phyloP scores from a whole-genome alignment of 1,140 invertebrate genomes.

The Megalopta genalis region DNA sequence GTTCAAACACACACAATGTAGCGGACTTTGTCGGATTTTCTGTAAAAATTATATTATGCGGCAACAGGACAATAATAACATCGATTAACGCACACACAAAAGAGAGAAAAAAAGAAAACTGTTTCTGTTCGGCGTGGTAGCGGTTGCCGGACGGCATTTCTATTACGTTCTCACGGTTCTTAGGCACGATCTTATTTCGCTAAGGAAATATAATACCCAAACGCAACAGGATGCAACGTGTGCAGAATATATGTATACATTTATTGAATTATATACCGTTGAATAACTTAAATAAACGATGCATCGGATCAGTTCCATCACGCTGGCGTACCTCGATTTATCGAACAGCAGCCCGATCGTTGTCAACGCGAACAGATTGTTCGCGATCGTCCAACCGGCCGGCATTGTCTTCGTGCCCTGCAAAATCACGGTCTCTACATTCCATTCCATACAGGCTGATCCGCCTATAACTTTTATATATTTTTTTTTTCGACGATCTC shows the following conservation, averaged over 20 bases:
- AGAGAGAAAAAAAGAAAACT: no score
- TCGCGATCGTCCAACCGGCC: constrained; percentile 83
- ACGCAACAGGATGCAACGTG: constrained; percentile 47
- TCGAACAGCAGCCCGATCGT: constrained; percentile 87
- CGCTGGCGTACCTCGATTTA: constrained; percentile 76
- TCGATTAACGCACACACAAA: neutral
- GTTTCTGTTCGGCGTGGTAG: no score
- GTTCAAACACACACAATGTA: neutral
- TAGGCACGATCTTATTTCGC: constrained; percentile 17
- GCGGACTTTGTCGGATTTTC: neutral
- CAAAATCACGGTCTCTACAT: neutral
- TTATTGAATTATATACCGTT: constrained; percentile 5
- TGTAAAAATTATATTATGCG: neutral
- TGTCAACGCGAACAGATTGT: constrained; percentile 84
- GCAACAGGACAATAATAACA: no score
- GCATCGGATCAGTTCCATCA: constrained; percentile 82
- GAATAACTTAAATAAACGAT: constrained; percentile 27
- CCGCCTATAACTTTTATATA: no score
- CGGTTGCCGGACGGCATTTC: neutral
- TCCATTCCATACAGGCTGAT: no score
- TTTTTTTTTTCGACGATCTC: no score
- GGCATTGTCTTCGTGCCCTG: constrained; percentile 52
- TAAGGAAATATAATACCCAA: constrained; percentile 57
- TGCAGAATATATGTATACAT: constrained; percentile 44
- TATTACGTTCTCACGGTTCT: neutral